Evolutionary conservation across 2,888 invertebrate genomes (phyloP).

Genomic region (Tetropium fuscum): DNA sequence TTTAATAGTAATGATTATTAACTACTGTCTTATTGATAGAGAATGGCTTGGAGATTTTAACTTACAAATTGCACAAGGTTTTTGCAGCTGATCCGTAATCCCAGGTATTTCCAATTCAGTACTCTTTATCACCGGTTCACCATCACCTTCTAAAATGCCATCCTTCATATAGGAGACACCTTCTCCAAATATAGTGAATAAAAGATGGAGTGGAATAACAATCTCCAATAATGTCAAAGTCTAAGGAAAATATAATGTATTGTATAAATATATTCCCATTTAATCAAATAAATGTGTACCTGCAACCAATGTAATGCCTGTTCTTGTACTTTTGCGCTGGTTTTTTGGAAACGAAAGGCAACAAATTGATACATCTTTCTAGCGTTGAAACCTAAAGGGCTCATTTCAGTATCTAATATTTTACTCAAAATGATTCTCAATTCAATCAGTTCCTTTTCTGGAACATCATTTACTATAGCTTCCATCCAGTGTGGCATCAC

Average conservation of each 20-base stretch:
- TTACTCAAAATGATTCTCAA: conserved; percentile 88
- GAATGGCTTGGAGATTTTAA: conserved; percentile 32
- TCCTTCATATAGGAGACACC: conserved; percentile 82
- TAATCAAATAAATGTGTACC: conserved; percentile 68
- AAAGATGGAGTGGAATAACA: conserved; percentile 85
- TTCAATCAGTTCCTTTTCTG: conserved; percentile 87
- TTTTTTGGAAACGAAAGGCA: conserved; percentile 83
- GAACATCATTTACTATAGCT: conserved; percentile 92
- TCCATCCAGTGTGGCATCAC: conserved; percentile 99
- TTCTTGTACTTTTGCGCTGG: conserved; percentile 85
- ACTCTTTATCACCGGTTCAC: conserved; percentile 63
- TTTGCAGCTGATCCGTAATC: conserved; percentile 60
- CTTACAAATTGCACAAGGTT: conserved; percentile 71
- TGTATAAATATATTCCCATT: background rate
- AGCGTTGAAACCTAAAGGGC: conserved; percentile 94
- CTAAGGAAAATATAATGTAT: conserved; percentile 63
- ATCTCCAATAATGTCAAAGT: conserved; percentile 91
- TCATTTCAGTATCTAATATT: conserved; percentile 96
- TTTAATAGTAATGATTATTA: no score
- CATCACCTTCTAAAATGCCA: conserved; percentile 63
- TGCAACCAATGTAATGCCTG: conserved; percentile 92
- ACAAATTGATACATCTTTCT: conserved; percentile 96
- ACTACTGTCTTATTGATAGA: conserved; percentile 17
- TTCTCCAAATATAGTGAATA: conserved; percentile 91
- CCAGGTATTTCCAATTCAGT: conserved; percentile 61